Evolutionary conservation across 2,113 vertebrate genomes (phyloP), one percentile per base, ranked within the genome.

Genomic region (Sylvia atricapilla): DNA sequence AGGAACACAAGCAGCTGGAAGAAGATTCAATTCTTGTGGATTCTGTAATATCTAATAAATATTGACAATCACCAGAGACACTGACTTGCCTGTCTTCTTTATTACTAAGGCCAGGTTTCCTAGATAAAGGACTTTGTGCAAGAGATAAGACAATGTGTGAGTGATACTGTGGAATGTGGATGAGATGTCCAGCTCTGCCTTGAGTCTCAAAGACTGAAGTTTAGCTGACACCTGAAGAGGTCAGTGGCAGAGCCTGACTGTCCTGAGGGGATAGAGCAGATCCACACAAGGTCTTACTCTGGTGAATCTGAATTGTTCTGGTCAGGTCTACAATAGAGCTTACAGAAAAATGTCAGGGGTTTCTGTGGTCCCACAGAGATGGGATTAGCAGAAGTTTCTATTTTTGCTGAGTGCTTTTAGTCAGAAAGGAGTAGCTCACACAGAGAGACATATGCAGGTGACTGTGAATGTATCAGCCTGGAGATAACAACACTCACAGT

Each of bases 21-120:
- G 11, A 17, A 12, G 11, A 46, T 22, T 24, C 25, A 17, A 1
- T 43, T 46, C 17, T 41, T 24, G 16, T 18, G 27, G 17, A 66
- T 43, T 62, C 76, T 94, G 79, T 70, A 82, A n/a, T 46, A 67
- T 24, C 19, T 83, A 64, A 72, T 68, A 76, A 90, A 67, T 88
- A 70, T 37, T 0, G 0, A 66, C 37, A 66, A 74, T 74, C 56
- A 46, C 33, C 52, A 74, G 49, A 84, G 55, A 33, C 9, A 10
- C 39, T 60, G 64, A 35, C 39, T 80, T 80, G 39, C 9, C 24
- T 49, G 28, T 37, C 89, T 19, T 52, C 27, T 86, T 89, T 84
- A 46, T 80, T 56, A 33, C 22, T 87, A 37, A 75, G 44, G 15
- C 25, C 19, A 58, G n/a, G 28, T 43, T 23, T 80, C 58, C 47